A percentile compares a stretch with the other conserved stretches of the same genome.
These are phyloP conservation scores for Polietes domitor DNA, from an alignment of 2,888 invertebrate species.

Conservation along the genomic window DNA sequence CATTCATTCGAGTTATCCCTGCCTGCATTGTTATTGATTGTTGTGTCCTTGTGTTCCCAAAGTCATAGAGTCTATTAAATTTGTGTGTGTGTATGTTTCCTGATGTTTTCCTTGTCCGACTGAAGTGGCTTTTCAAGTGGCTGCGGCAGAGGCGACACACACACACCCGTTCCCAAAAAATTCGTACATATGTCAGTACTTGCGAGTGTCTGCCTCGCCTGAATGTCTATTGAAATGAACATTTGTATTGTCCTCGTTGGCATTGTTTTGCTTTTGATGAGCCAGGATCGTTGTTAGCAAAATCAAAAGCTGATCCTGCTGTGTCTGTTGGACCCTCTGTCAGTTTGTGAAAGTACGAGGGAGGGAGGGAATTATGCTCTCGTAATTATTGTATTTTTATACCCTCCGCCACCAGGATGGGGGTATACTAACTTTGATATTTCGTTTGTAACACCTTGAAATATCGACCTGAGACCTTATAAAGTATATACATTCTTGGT, in stretches of 20 bases:
- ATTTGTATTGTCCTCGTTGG: constrained; percentile 33
- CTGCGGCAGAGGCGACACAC: constrained; percentile 62
- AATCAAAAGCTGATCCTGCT: constrained; percentile 60
- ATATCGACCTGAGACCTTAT: too few relatives aligned
- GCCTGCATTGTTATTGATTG: constrained; percentile 12
- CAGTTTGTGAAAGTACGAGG: background rate
- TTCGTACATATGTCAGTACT: constrained; percentile 56
- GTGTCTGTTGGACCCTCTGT: constrained; percentile 43
- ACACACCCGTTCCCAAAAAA: constrained; percentile 51
- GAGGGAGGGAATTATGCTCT: too few relatives aligned
- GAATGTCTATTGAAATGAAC: constrained; percentile 35
- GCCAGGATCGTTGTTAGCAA: constrained; percentile 33
- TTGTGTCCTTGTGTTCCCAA: constrained; percentile 35
- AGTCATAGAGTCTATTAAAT: constrained; percentile 20
- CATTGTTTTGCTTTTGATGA: constrained; percentile 45
- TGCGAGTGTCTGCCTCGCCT: constrained; percentile 40
- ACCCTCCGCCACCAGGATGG: too few relatives aligned
- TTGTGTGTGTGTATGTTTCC: constrained; percentile 11
- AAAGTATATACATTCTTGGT: too few relatives aligned
- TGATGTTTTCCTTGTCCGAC: constrained; percentile 33
- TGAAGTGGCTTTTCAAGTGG: constrained; percentile 65
- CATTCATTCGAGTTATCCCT: background rate
- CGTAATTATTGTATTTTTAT: too few relatives aligned
- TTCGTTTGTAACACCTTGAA: too few relatives aligned
- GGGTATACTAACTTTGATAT: too few relatives aligned